Percentiles rank a stretch among this genome's conserved stretches.
These are phyloP conservation scores for Artibeus lituratus DNA, from an alignment of 2,797 vertebrate species.

Conservation along the genomic window DNA sequence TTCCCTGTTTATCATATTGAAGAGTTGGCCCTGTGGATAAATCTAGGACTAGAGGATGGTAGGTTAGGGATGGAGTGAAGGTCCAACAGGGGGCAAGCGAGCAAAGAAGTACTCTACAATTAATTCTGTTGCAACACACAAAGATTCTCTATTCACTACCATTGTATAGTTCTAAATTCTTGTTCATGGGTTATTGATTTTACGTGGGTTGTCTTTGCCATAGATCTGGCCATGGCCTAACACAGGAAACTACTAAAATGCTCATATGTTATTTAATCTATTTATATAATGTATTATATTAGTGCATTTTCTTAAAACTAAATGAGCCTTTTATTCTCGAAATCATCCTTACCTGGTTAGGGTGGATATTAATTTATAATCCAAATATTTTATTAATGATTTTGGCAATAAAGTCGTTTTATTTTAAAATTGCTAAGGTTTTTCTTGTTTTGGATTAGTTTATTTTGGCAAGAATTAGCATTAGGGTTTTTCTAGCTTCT, in stretches of 20 bases:
- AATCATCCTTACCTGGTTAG: background rate
- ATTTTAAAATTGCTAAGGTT: background rate
- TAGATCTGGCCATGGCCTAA: background rate
- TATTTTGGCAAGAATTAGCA: background rate
- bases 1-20: background rate
- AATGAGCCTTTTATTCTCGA: background rate
- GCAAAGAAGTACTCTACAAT: too few species aligned
- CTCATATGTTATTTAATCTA: background rate
- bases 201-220: background rate
- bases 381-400: background rate
- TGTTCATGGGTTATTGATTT: background rate
- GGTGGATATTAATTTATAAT: background rate
- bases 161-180: background rate
- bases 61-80: background rate
- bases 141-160: background rate
- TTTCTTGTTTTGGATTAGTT: background rate
- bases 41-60: background rate
- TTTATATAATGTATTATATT: background rate
- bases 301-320: background rate
- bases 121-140: background rate
- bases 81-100: fast-evolving
- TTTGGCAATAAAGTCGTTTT: background rate
- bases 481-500: background rate
- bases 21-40: background rate
- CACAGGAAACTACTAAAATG: background rate